Evolutionary conservation across 2,797 vertebrate species (phyloP).

Genomic region (Oceanodroma leucorhoa): DNA sequence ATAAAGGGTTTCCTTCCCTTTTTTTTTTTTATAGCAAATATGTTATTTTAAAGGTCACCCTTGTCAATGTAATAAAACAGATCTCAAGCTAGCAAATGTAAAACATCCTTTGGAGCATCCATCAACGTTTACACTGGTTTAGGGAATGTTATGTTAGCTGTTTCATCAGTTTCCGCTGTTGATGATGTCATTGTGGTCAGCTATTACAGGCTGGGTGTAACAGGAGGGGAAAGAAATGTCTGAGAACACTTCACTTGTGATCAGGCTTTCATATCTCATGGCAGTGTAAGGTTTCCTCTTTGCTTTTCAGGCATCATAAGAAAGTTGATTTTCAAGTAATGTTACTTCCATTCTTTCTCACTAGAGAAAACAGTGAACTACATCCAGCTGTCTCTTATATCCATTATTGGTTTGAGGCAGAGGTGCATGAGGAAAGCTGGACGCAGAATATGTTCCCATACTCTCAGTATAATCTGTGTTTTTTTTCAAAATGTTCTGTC

Average conservation of each 20-base stretch:
- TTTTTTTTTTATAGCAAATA: constrained; percentile 50
- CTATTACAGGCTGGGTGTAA: neutral
- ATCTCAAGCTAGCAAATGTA: constrained; percentile 34
- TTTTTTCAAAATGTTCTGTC: neutral
- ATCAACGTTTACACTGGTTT: constrained; percentile 35
- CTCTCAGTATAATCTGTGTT: neutral
- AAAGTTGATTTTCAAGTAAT: neutral
- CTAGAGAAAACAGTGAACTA: neutral
- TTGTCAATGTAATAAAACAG: constrained; percentile 64
- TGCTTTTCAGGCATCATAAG: neutral
- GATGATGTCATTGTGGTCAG: constrained; percentile 19
- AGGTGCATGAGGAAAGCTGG: neutral
- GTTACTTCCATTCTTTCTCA: neutral
- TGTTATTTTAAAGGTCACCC: constrained; percentile 70
- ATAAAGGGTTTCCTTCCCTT: constrained; percentile 36
- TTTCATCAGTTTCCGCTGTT: constrained; percentile 32
- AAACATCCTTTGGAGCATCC: constrained; percentile 37
- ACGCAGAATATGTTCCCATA: neutral
- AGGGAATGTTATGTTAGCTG: constrained; percentile 36
- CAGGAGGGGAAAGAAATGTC: neutral
- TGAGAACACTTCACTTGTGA: neutral
- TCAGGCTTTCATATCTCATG: neutral
- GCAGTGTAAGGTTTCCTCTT: neutral
- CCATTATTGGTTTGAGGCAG: neutral
- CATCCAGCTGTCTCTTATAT: neutral